Evolutionary conservation across 2,113 vertebrate species (phyloP).

Genomic region (Sinocyclocheilus maitianheensis): DNA sequence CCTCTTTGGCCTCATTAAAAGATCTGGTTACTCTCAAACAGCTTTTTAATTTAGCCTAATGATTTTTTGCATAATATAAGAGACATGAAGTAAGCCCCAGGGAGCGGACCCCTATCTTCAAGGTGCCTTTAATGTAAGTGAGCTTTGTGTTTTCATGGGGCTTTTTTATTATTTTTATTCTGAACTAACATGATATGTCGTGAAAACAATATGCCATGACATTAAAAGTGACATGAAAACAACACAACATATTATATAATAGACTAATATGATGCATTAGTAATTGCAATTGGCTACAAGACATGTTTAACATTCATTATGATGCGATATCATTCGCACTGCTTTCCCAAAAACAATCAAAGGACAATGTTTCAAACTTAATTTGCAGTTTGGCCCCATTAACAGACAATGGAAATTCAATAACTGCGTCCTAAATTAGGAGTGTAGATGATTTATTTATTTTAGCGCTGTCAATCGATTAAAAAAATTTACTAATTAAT

Average conservation of each 20-base stretch:
- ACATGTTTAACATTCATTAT: background rate
- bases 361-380: background rate
- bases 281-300: background rate
- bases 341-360: slow-evolving; percentile 2
- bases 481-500: too few species aligned
- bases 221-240: slow-evolving; percentile 9
- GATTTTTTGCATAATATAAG: slow-evolving; percentile 82
- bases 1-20: slow-evolving; percentile 79
- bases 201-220: slow-evolving; percentile 21
- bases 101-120: slow-evolving; percentile 73
- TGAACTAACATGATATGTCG: slow-evolving; percentile 37
- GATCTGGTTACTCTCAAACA: slow-evolving; percentile 82
- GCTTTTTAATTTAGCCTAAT: slow-evolving; percentile 84
- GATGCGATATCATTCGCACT: background rate
- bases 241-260: slow-evolving; percentile 13
- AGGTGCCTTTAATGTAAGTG: slow-evolving; percentile 79
- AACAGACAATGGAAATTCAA: too few species aligned
- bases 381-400: background rate
- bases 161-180: slow-evolving; percentile 60
- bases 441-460: too few species aligned
- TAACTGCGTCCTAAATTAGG: too few species aligned
- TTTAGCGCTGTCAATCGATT: too few species aligned
- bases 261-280: background rate
- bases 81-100: slow-evolving; percentile 76
- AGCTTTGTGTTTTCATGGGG: slow-evolving; percentile 59